Percentiles rank a stretch among this genome's conserved stretches.
Evolutionary conservation across 1,140 invertebrate species (phyloP).

Genomic region (Drosophila leontia): DNA sequence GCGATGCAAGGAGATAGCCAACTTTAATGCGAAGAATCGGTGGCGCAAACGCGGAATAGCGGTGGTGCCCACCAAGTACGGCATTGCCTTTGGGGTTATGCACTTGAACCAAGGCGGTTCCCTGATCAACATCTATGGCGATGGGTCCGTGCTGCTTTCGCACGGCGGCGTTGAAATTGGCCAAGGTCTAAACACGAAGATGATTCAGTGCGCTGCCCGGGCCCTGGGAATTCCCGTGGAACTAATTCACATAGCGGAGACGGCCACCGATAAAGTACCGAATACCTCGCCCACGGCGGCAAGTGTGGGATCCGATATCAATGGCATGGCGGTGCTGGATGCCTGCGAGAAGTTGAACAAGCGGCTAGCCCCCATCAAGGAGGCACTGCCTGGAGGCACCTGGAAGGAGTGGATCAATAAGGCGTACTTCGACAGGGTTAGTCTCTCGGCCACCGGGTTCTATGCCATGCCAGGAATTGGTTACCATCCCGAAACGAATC

Average conservation of each 20-base stretch:
- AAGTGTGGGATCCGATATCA: conserved; percentile 95
- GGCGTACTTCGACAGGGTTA: conserved; percentile 93
- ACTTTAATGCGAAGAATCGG: conserved; percentile 92
- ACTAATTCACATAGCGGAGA: conserved; percentile 95
- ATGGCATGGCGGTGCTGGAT: conserved; percentile 96
- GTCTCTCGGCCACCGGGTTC: conserved; percentile 94
- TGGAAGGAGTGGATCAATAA: conserved; percentile 94
- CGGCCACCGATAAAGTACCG: conserved; percentile 96
- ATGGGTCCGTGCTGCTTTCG: conserved; percentile 96
- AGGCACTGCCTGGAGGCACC: conserved; percentile 90
- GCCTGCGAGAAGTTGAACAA: conserved; percentile 93
- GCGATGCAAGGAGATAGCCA: conserved; percentile 87
- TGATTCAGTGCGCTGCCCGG: conserved; percentile 94
- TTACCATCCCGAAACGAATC: conserved; percentile 90
- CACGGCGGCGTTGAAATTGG: conserved; percentile 98
- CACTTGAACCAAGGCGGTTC: conserved; percentile 96
- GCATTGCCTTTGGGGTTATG: conserved; percentile 92
- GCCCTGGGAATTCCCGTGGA: conserved; percentile 90
- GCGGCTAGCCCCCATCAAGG: conserved; percentile 91
- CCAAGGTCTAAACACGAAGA: conserved; percentile 97
- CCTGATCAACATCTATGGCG: conserved; percentile 94
- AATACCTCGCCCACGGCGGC: conserved; percentile 97
- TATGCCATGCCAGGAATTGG: conserved; percentile 92
- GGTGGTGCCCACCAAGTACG: conserved; percentile 95
- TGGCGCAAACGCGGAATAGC: conserved; percentile 95